These are phyloP conservation scores for western clawed frog (Xenopus tropicalis) DNA, from an alignment of 2,113 vertebrate genomes.

Conservation along the genomic window DNA sequence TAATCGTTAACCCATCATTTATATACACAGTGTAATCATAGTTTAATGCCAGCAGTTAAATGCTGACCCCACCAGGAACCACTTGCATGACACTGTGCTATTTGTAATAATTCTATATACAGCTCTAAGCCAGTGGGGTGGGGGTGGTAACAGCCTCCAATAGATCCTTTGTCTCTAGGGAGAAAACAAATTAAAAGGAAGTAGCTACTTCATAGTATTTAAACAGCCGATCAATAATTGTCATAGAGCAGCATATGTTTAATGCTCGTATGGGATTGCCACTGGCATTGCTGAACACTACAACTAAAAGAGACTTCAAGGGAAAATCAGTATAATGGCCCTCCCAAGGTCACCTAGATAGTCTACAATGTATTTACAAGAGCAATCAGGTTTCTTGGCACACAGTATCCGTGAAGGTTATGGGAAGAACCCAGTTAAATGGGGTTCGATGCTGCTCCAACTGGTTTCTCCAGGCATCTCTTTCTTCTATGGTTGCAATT, in stretches of 20 bases:
- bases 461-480: too few relatives aligned
- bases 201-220: slow-evolving; percentile 24
- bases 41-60: too few relatives aligned
- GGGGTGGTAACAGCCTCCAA: not conserved
- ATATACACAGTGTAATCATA: too few relatives aligned
- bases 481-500: too few relatives aligned
- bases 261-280: not conserved
- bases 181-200: slow-evolving; percentile 19
- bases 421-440: too few relatives aligned
- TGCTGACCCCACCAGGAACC: too few relatives aligned
- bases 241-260: not conserved
- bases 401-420: too few relatives aligned
- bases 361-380: not conserved
- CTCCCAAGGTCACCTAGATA: not conserved
- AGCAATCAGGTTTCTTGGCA: not conserved
- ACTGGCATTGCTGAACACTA: not conserved
- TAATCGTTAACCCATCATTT: too few relatives aligned
- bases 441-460: too few relatives aligned
- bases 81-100: too few relatives aligned
- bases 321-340: not conserved
- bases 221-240: slow-evolving; percentile 33
- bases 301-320: not conserved
- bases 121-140: too few relatives aligned
- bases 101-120: too few relatives aligned
- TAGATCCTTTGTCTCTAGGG: slow-evolving; percentile 1